phyloP scores from a whole-genome alignment of 2,888 invertebrate species.

The Blera fallax region DNA sequence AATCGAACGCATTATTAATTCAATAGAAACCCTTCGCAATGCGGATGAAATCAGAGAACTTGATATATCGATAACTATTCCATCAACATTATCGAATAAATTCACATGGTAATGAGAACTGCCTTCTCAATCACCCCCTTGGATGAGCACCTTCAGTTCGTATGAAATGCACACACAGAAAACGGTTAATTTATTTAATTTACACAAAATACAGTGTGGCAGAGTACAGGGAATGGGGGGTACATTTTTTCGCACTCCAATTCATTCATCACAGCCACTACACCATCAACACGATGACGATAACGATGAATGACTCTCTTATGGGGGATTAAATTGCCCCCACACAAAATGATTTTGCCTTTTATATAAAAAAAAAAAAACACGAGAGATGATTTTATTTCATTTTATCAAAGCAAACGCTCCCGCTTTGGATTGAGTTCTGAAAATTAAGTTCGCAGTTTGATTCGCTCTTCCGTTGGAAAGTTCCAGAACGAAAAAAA shows the following conservation, averaged over 20 bases:
- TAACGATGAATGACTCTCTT: background rate
- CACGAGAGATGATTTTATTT: slow-evolving; percentile 5
- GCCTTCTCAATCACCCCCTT: background rate
- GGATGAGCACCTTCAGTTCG: background rate
- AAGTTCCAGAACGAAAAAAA: background rate
- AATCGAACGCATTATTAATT: slow-evolving; percentile 18
- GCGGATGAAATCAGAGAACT: background rate
- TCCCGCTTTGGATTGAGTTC: slow-evolving; percentile 5
- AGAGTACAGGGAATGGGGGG: background rate
- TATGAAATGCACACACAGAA: background rate
- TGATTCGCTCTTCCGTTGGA: slow-evolving; percentile 34
- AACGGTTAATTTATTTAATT: slow-evolving; percentile 6
- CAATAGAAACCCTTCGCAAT: background rate
- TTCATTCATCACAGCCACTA: background rate
- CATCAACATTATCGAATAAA: background rate
- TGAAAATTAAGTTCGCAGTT: slow-evolving; percentile 22
- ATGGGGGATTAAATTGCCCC: slow-evolving; percentile 7
- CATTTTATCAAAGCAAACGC: slow-evolving; percentile 13
- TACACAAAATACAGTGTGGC: background rate
- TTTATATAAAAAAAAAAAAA: background rate
- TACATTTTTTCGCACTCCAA: slow-evolving; percentile 11
- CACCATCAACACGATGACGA: background rate
- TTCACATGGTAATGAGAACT: background rate
- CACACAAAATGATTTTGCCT: slow-evolving; percentile 7
- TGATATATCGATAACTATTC: background rate